phyloP scores from a whole-genome alignment of 2,797 vertebrate species.

The Bradypodion ventrale region DNA sequence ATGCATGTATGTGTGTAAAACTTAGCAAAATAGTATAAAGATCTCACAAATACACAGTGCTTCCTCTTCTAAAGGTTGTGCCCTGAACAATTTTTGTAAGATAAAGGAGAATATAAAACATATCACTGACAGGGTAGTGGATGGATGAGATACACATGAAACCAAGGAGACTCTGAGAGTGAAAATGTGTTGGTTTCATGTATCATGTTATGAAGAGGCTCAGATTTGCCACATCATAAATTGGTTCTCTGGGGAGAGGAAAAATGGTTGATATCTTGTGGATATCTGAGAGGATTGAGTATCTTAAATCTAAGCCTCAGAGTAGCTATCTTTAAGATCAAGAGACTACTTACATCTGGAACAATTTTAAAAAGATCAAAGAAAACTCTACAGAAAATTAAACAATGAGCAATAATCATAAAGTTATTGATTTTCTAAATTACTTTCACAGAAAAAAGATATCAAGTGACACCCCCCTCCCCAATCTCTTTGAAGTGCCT shows the following conservation, averaged over 20 bases:
- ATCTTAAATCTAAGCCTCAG: not conserved
- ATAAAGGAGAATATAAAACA: not conserved
- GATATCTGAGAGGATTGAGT: slow-evolving; percentile 52
- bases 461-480: slow-evolving; percentile 35
- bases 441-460: slow-evolving; percentile 38
- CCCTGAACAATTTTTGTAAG: not conserved
- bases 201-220: not conserved
- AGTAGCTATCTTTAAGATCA: slow-evolving; percentile 36
- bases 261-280: slow-evolving; percentile 61
- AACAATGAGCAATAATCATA: slow-evolving; percentile 56
- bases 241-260: slow-evolving; percentile 43
- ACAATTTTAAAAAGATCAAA: slow-evolving; percentile 38
- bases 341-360: slow-evolving; percentile 51
- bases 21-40: not conserved
- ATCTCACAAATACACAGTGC: not conserved
- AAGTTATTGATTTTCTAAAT: slow-evolving; percentile 50
- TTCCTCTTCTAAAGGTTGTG: not conserved
- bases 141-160: not conserved
- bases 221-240: not conserved
- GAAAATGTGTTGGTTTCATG: not conserved
- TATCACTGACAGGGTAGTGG: not conserved
- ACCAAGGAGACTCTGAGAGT: not conserved
- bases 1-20: not conserved
- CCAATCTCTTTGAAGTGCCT: slow-evolving; percentile 23
- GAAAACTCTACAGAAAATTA: slow-evolving; percentile 38